These are phyloP conservation scores for Balaeniceps rex DNA, from an alignment of 2,113 vertebrate genomes.

Conservation along the genomic window DNA sequence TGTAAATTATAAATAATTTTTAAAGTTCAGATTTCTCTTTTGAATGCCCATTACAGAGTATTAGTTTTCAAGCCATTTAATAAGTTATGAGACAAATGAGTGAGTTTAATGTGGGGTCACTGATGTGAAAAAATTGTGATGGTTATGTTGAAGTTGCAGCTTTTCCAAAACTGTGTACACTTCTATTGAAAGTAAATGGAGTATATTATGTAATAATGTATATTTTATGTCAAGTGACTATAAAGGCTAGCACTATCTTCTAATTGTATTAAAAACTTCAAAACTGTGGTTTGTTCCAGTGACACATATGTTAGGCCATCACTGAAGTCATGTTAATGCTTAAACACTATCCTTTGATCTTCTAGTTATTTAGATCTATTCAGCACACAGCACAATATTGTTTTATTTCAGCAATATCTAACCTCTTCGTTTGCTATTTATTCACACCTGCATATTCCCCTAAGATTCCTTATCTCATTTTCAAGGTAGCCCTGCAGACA, in stretches of 20 bases:
- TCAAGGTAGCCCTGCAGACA: constrained; percentile 43
- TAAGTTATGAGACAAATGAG: constrained; percentile 70
- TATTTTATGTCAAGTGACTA: constrained; percentile 32
- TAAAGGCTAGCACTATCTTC: background rate
- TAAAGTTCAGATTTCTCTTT: constrained; percentile 75
- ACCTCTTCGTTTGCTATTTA: constrained; percentile 16
- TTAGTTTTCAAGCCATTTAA: constrained; percentile 76
- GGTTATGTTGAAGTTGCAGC: constrained; percentile 42
- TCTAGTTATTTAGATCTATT: constrained; percentile 9
- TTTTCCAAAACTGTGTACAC: constrained; percentile 44
- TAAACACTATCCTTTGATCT: background rate
- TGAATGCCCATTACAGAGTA: constrained; percentile 69
- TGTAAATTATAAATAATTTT: constrained; percentile 78
- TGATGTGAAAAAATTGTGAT: constrained; percentile 50
- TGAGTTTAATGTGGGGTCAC: constrained; percentile 50
- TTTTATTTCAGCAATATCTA: constrained; percentile 37
- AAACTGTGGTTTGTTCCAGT: background rate
- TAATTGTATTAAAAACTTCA: background rate
- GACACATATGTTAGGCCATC: background rate
- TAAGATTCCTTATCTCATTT: constrained; percentile 43
- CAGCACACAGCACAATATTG: background rate
- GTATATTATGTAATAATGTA: background rate
- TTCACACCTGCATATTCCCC: constrained; percentile 36
- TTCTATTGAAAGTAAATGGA: constrained; percentile 27
- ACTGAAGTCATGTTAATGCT: background rate